Conservation (phyloP, 2,113 vertebrate species). For the Monopterus albus region DNA sequence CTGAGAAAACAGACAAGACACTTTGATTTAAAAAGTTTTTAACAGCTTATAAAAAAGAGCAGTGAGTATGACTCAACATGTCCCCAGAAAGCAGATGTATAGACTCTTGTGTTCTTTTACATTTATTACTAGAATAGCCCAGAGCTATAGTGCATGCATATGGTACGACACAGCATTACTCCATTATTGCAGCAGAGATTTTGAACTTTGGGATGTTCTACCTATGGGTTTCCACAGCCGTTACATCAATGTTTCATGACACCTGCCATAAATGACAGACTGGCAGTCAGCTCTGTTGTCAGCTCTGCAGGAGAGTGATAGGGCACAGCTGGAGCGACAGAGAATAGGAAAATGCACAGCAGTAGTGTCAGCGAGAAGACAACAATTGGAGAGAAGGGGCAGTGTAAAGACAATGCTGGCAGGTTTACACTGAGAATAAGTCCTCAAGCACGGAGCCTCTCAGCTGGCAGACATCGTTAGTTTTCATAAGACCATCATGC, state of each 20-base stretch:
- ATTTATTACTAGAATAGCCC: slow-evolving; percentile 50
- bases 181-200: slow-evolving; percentile 38
- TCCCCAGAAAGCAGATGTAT: slow-evolving; percentile 38
- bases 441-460: not conserved
- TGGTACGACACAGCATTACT: slow-evolving; percentile 9
- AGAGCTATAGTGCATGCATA: slow-evolving; percentile 21
- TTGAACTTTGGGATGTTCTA: slow-evolving; percentile 32
- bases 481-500: slow-evolving; percentile 69
- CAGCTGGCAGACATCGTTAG: slow-evolving; percentile 47
- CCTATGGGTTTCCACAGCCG: slow-evolving; percentile 42
- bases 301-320: slow-evolving; percentile 46
- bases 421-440: slow-evolving; percentile 5
- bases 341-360: slow-evolving; percentile 11
- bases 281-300: slow-evolving; percentile 52
- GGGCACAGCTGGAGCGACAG: slow-evolving; percentile 54
- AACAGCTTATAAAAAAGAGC: slow-evolving; percentile 26
- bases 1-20: slow-evolving; percentile 34
- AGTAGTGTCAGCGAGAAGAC: not conserved
- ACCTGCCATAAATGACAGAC: slow-evolving; percentile 67
- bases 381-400: not conserved
- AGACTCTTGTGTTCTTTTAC: slow-evolving; percentile 37
- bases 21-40: slow-evolving; percentile 50
- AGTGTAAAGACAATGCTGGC: slow-evolving; percentile 11
- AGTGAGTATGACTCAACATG: not conserved
- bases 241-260: slow-evolving; percentile 70